Percentiles rank a stretch among this genome's conserved stretches.
Conservation (phyloP, 2,888 invertebrate species). For the Clostera curtula region DNA sequence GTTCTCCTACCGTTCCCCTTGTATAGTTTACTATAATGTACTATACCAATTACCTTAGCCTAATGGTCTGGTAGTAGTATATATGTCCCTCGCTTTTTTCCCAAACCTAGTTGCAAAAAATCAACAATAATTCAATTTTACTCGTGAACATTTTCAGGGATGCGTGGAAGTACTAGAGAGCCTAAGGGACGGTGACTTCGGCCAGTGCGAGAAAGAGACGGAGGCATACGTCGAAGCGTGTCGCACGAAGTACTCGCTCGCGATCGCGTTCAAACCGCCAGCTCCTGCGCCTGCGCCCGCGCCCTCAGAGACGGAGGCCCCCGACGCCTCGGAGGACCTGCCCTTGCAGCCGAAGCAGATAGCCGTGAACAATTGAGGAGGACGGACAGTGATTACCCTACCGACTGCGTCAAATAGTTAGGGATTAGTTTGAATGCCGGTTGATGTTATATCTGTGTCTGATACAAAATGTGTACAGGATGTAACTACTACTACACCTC, state of each 20-base stretch:
- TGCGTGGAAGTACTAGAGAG: conserved; percentile 87
- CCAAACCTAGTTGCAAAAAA: neutral
- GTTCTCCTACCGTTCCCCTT: no score
- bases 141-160: conserved; percentile 67
- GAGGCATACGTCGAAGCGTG: conserved; percentile 83
- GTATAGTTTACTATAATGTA: no score
- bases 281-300: no score
- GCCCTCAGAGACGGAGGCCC: conserved; percentile 32
- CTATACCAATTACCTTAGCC: no score
- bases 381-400: neutral
- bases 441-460: no score
- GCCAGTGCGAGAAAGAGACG: conserved; percentile 79
- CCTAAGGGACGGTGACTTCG: conserved; percentile 87
- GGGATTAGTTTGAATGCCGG: conserved; percentile 14
- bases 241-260: conserved; percentile 84
- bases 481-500: no score
- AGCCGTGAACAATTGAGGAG: conserved; percentile 38
- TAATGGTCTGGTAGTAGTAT: no score
- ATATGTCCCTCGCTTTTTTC: no score
- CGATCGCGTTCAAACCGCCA: conserved; percentile 80
- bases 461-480: no score
- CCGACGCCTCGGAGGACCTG: conserved; percentile 19
- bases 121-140: neutral
- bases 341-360: conserved; percentile 41
- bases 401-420: no score